Evolutionary conservation across 2,113 vertebrate species (phyloP).

Genomic region (Grantiella picta): DNA sequence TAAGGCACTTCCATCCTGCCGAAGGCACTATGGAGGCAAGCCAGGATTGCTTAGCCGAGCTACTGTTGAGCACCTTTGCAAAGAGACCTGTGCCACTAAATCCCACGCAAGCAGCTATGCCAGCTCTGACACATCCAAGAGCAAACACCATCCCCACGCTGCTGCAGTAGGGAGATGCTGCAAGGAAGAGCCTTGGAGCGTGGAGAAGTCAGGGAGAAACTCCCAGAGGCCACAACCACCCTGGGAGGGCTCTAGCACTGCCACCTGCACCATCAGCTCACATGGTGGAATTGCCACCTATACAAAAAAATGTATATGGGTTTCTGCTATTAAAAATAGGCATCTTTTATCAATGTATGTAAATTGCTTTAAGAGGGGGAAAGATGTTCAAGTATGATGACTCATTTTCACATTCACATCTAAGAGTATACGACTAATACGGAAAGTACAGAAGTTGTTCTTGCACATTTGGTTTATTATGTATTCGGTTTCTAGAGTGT

Average conservation of each 20-base stretch:
- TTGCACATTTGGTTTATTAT: conserved; percentile 3
- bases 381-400: conserved; percentile 32
- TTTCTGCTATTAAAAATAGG: conserved; percentile 40
- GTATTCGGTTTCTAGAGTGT: neutral
- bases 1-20: neutral
- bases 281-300: neutral
- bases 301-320: neutral
- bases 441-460: neutral
- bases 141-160: neutral
- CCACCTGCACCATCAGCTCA: neutral
- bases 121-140: neutral
- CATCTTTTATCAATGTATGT: conserved; percentile 24
- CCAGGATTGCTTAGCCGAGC: neutral
- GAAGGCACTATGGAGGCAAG: neutral
- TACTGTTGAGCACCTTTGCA: neutral
- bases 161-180: neutral
- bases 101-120: neutral
- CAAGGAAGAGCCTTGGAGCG: rapidly evolving
- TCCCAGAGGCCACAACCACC: neutral
- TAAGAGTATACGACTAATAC: conserved; percentile 18
- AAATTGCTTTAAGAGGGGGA: conserved; percentile 12
- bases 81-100: neutral
- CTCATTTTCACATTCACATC: conserved; percentile 25
- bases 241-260: neutral
- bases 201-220: neutral